A percentile compares a stretch with the other conserved stretches of the same genome.
Evolutionary conservation across 1,140 invertebrate genomes (phyloP).

Genomic region (Zeugodacus cucurbitae): DNA sequence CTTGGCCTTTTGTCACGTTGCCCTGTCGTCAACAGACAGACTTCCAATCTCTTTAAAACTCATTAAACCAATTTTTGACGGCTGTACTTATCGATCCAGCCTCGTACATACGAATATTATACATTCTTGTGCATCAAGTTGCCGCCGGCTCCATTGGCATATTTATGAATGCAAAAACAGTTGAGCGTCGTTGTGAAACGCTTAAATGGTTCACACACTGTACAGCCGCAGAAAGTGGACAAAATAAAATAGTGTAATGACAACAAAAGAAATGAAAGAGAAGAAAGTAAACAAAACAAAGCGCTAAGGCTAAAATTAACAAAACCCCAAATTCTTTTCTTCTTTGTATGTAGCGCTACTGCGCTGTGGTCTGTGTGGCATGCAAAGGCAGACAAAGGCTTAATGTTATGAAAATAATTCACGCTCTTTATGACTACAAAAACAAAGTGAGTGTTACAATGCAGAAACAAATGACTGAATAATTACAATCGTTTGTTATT

Average conservation of each 20-base stretch:
- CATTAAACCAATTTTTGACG: no score
- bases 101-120: background rate
- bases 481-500: conserved; percentile 25
- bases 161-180: background rate
- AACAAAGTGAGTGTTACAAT: background rate
- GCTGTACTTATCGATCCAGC: no score
- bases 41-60: no score
- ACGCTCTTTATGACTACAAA: background rate
- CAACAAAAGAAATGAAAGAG: background rate
- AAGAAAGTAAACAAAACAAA: conserved; percentile 10
- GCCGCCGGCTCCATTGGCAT: background rate
- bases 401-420: conserved; percentile 15
- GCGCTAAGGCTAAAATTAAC: background rate
- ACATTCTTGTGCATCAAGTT: background rate
- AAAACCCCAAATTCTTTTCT: background rate
- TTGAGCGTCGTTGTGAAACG: conserved; percentile 31
- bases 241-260: background rate
- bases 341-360: background rate
- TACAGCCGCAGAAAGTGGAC: background rate
- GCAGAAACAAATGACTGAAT: conserved; percentile 4
- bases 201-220: conserved; percentile 22
- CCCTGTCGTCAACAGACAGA: no score
- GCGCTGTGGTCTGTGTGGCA: background rate
- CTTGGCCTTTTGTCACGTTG: no score
- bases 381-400: background rate